Base-by-base conservation (phyloP, 2,888 invertebrate genomes). In the Linnaemya tessellans region DNA sequence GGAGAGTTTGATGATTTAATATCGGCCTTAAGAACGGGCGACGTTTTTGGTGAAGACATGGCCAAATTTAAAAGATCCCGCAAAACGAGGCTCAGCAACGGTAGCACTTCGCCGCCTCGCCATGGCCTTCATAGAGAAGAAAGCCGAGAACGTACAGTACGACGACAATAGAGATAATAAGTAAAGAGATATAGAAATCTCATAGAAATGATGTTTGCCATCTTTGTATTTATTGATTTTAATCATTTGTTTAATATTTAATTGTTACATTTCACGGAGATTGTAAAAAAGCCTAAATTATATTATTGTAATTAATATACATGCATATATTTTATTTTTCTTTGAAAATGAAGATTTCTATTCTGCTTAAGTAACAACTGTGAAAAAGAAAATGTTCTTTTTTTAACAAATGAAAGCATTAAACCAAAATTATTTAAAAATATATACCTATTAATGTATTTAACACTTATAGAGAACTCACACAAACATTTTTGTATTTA, bases 1-100 rank as follows among this genome's bases (percentile, higher is more conserved):
- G 98, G 98, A 10, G 98, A 98, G 93, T 98, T 98, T 92, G 98
- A 98, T 90, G 98, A 98, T 93, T 94, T 98, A 88, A 98, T 98
- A 91, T 98, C 98, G 0, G 98, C 98, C 0, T 92, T 98, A 71
- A 93, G 98, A 83, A 98, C 98, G 0, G 98, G 98, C 0, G 98
- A 98, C 90, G 98, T 98, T 0, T 98, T 98, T 90, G 98, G 98
- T 0, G 98, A 98, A 90, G 98, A 98, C 91, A 97, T 98, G 89
- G 98, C 98, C 75, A 98, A 98, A 93, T 97, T 98, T 90, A 96
- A 97, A 89, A 93, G 97, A 77, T 96, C 96, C 62, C 94, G 96
- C 87, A 95, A 96, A 88, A 94, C 95, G 46, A 93, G 95, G 41
- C 93, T 95, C 4, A 93, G 94, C 2, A 91, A 91, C 77, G 92